Conservation (phyloP, 1,140 invertebrate species). For the Camponotus floridanus region DNA sequence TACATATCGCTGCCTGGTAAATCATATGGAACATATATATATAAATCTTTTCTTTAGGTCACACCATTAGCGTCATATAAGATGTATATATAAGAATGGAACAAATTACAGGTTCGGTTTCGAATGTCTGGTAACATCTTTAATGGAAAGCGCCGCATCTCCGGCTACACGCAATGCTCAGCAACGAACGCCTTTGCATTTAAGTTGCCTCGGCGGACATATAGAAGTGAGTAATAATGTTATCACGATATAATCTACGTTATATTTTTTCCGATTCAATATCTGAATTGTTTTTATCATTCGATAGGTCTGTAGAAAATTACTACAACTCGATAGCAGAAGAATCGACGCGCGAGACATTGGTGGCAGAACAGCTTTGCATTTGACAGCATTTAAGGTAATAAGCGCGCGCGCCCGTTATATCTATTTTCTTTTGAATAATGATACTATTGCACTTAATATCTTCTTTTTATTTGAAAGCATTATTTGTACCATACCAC, state of each 20-base stretch:
- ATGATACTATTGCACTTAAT: neutral
- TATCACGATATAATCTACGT: neutral
- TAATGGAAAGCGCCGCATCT: slow-evolving; percentile 87
- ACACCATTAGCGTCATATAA: neutral
- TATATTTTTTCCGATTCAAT: neutral
- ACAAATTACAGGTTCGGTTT: slow-evolving; percentile 81
- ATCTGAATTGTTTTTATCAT: slow-evolving; percentile 17
- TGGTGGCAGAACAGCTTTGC: slow-evolving; percentile 87
- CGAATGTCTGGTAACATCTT: slow-evolving; percentile 86
- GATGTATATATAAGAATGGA: neutral
- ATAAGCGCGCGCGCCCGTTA: neutral
- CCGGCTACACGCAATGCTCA: slow-evolving; percentile 85
- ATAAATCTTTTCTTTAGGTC: neutral
- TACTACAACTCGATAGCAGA: slow-evolving; percentile 78
- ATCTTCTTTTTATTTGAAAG: neutral
- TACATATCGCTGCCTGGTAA: slow-evolving; percentile 87
- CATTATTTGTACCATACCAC: neutral
- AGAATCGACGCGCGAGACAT: slow-evolving; percentile 79
- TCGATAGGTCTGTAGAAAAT: slow-evolving; percentile 77
- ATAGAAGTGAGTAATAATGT: slow-evolving; percentile 77
- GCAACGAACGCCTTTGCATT: slow-evolving; percentile 84
- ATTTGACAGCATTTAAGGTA: slow-evolving; percentile 86
- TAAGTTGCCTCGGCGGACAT: slow-evolving; percentile 85
- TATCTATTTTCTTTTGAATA: neutral
- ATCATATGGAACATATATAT: neutral